phyloP scores from a whole-genome alignment of 1,140 invertebrate genomes.

The Muscidifurax raptorellus region DNA sequence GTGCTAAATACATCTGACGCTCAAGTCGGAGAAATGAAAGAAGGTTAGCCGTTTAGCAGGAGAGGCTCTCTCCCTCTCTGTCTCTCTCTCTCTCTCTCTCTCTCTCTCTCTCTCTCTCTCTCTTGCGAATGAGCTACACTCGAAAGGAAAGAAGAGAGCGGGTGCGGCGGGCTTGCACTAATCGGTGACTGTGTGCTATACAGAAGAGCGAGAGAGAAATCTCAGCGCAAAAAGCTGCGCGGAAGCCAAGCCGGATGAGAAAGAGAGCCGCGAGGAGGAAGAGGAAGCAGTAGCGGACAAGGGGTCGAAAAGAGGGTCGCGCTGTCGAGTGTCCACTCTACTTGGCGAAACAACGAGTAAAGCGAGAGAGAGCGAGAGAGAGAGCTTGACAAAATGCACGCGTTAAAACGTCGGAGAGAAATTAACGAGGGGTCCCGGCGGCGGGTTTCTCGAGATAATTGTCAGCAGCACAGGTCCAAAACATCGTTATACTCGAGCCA shows the following conservation, averaged over 20 bases:
- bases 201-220: not conserved
- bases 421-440: slow-evolving; percentile 58
- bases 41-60: not conserved
- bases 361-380: not conserved
- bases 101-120: too few species aligned
- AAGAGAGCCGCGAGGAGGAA: slow-evolving; percentile 24
- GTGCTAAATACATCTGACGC: not conserved
- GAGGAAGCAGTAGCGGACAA: slow-evolving; percentile 36
- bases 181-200: not conserved
- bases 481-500: slow-evolving; percentile 41
- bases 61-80: too few species aligned
- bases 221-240: not conserved
- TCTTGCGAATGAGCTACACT: not conserved
- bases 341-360: slow-evolving; percentile 55
- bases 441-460: slow-evolving; percentile 33
- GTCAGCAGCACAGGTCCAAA: slow-evolving; percentile 28
- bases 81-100: too few species aligned
- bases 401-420: slow-evolving; percentile 57
- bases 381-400: slow-evolving; percentile 58
- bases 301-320: slow-evolving; percentile 23
- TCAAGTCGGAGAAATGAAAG: not conserved
- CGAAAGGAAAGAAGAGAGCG: not conserved
- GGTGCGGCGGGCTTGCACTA: not conserved
- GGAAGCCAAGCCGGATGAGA: not conserved
- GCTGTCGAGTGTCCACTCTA: slow-evolving; percentile 53